Evolutionary conservation across 2,888 invertebrate genomes (phyloP), one percentile per base, ranked within the genome.

Genomic region (Cheilosia scutellata): DNA sequence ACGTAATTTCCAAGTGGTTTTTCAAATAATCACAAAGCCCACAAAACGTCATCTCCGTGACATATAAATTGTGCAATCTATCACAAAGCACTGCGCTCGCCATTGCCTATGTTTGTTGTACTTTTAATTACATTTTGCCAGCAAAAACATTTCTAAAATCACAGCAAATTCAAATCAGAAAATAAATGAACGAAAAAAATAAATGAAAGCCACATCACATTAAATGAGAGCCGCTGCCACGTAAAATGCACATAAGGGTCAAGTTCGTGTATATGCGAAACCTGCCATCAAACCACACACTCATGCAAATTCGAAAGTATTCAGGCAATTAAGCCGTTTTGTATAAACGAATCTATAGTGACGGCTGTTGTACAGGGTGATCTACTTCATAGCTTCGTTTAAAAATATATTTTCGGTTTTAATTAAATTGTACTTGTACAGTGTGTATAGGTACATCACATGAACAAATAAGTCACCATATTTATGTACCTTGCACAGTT

Each of bases 181-280:
- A 31, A 49, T 6, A 42, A 31, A 37, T 0, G 37, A 37, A 60
- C 11, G 33, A 37, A 37, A 37, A 37, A 37, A 9, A 53, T 27
- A 51, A 51, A 33, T 60, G 20, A 68, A 55, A 68, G 31, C 63
- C 31, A 77, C 42, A 62, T 55, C 37, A 33, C n/a, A 71, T 63
- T 57, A 63, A 63, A 11, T 47, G 33, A 70, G 31, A 60, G 51
- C 29, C 37, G 11, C 25, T 31, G 66, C 49, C 76, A 70, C 63
- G 49, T 70, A 33, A 51, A 71, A 82, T 82, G 47, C 53, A 82
- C 70, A 82, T 55, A 77, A 66, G 77, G 82, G 82, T 82, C 82
- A 82, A 82, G 82, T 82, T 72, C 82, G 63, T 42, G 7, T 27
- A 16, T 20, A 47, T 71, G 57, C 37, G 29, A 62, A 76, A 65